Base-by-base conservation (phyloP, 2,797 vertebrate genomes). In the Anisognathus igniventris region DNA sequence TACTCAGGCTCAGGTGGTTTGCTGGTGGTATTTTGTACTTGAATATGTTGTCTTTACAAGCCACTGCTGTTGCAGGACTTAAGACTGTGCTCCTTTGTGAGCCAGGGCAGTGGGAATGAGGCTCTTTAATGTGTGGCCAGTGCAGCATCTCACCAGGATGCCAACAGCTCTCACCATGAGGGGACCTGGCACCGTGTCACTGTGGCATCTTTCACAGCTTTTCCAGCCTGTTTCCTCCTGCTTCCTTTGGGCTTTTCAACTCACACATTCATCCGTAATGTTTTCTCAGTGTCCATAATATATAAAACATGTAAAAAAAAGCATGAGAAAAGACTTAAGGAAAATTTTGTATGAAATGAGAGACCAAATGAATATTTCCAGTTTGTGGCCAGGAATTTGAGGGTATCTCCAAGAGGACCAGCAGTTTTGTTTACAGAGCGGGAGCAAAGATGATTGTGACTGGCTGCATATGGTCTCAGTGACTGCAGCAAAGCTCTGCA, bases 401-500 rank as follows among this genome's bases (percentile, higher is more conserved):
- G 54, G 40, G 14, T 10, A 14, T 67, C 78, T 94, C 40, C 50
- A 58, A 54, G 72, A 25, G 21, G 24, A 30, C 25, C 14, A 2
- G 22, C 25, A 39, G 61, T 72, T 64, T 61, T 93, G 81, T 91
- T 95, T 93, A 77, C 7, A 3, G 35, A 24, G 50, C 48, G 81
- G n/a, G 62, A 54, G 40, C 1, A 2, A 53, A 77, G 74, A 92
- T 9, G 67, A 50, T 75, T 67, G 89, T 39, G 50, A 24, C 87
- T 21, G 76, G 66, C 86, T 94, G 64, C 94, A 78, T 88, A 80
- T 82, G 78, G 74, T 92, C 75, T 90, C 44, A 1, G 84, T 3
- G 48, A 61, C 74, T 77, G 95, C 72, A 90, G 5, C 85, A 95
- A 94, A 97, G 94, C 96, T 92, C 68, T 61, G 73, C 72, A 25